These are phyloP conservation scores for Oophaga pumilio DNA, from an alignment of 2,113 vertebrate species.

Conservation along the genomic window DNA sequence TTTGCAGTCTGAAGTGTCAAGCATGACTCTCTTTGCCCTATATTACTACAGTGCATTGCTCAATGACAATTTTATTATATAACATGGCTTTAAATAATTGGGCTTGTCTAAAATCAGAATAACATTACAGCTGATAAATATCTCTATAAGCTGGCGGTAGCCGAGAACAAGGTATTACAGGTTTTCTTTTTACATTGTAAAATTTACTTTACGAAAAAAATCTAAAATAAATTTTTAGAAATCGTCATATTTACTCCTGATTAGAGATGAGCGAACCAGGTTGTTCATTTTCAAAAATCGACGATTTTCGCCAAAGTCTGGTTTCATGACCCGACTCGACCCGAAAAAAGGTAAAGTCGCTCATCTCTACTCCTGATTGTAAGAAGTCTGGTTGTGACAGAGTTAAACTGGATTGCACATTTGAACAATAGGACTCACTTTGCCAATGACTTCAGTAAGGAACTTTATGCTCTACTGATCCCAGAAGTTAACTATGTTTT, in stretches of 20 bases:
- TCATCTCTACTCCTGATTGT: not conserved
- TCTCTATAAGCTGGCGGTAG: not conserved
- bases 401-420: too few species aligned
- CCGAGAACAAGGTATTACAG: not conserved
- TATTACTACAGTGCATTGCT: constrained; percentile 10
- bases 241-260: not conserved
- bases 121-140: not conserved
- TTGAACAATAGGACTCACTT: too few species aligned
- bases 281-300: too few species aligned
- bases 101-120: not conserved
- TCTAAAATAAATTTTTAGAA: not conserved
- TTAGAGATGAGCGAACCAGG: too few species aligned
- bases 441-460: too few species aligned
- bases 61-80: constrained; percentile 11
- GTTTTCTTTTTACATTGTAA: not conserved
- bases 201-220: not conserved
- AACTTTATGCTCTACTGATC: too few species aligned
- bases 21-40: not conserved
- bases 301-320: too few species aligned
- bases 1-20: constrained; percentile 1
- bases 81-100: not conserved
- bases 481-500: too few species aligned
- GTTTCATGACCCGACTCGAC: too few species aligned
- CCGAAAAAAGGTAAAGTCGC: too few species aligned
- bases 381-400: not conserved